phyloP scores from a whole-genome alignment of 2,888 invertebrate genomes.

The Stenodera caucasica region DNA sequence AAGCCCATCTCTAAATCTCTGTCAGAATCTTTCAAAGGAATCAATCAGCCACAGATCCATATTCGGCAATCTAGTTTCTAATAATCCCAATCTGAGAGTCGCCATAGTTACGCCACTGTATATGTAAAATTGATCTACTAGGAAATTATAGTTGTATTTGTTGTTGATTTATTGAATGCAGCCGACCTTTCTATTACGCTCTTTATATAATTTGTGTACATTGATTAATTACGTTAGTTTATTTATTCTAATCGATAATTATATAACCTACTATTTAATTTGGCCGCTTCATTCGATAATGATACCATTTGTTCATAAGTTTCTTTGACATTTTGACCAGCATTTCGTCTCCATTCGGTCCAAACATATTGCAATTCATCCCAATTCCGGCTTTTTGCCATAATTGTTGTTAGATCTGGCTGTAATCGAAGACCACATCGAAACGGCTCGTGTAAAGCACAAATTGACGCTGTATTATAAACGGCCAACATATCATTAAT shows the following conservation, averaged over 20 bases:
- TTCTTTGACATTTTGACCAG: conserved; percentile 77
- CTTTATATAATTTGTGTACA: too few relatives aligned
- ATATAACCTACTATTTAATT: conserved; percentile 73
- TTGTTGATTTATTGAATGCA: too few relatives aligned
- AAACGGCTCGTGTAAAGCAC: conserved; percentile 82
- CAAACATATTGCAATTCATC: conserved; percentile 85
- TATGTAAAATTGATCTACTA: too few relatives aligned
- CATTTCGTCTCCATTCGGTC: conserved; percentile 88
- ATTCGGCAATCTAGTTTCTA: too few relatives aligned
- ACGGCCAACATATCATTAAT: conserved; percentile 88
- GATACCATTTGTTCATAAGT: conserved; percentile 78
- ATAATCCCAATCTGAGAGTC: too few relatives aligned
- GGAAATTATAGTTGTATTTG: too few relatives aligned
- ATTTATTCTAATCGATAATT: background rate
- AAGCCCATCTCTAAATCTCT: too few relatives aligned
- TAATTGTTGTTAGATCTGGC: conserved; percentile 74
- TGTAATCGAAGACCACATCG: conserved; percentile 79
- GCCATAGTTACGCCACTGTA: too few relatives aligned
- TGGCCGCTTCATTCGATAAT: conserved; percentile 78
- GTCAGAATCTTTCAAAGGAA: too few relatives aligned
- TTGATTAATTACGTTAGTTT: too few relatives aligned
- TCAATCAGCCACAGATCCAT: too few relatives aligned
- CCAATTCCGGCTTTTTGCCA: conserved; percentile 83
- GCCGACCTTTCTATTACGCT: too few relatives aligned
- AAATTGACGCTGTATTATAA: conserved; percentile 82